Percentiles rank a stretch among this genome's conserved stretches.
phyloP scores from a whole-genome alignment of 2,797 vertebrate genomes.

The Allobates femoralis region DNA sequence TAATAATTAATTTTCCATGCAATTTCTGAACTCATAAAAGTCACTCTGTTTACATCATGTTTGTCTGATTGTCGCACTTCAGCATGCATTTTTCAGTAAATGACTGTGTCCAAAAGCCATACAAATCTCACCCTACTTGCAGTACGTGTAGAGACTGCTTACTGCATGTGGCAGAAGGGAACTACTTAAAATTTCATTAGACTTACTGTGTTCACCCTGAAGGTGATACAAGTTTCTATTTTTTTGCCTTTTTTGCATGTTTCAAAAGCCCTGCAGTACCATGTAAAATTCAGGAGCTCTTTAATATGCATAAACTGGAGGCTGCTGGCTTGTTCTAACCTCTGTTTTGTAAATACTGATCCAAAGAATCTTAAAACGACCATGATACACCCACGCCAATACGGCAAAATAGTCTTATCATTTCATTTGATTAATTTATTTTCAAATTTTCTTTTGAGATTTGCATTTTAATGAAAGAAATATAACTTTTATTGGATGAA shows the following conservation, averaged over 20 bases:
- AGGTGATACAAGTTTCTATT: not conserved
- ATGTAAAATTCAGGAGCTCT: constrained; percentile 21
- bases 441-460: not conserved
- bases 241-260: constrained; percentile 4
- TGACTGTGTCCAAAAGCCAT: not conserved
- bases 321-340: not conserved
- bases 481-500: not conserved
- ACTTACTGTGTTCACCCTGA: not conserved
- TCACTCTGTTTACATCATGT: not conserved
- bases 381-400: not conserved
- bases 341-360: not conserved
- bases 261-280: constrained; percentile 13
- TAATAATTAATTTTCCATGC: not conserved
- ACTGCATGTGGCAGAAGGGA: not conserved
- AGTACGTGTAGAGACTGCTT: not conserved
- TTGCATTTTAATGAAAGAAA: not conserved
- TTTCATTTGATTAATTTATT: not conserved
- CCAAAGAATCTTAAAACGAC: not conserved
- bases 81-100: not conserved
- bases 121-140: not conserved
- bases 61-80: not conserved
- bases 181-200: not conserved
- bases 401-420: not conserved
- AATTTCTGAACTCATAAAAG: not conserved
- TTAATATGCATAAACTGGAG: constrained; percentile 21